Base-by-base conservation (phyloP, 2,888 invertebrate species). In the Limenitis camilla region DNA sequence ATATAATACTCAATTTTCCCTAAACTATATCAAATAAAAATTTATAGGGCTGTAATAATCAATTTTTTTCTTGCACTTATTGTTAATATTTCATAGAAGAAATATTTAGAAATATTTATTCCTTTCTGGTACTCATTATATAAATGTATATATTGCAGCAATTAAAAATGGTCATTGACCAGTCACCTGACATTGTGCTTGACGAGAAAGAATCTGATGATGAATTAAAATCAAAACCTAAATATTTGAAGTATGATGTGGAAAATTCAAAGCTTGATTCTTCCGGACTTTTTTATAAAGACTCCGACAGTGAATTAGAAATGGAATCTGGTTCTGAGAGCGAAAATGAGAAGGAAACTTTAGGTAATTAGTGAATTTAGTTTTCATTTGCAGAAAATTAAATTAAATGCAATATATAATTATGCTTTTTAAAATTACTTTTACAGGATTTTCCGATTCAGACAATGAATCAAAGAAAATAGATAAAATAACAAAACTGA, bases 281-380 rank as follows among this genome's bases (percentile, higher is more conserved):
- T 56, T 91, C 92, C 31, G 93, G 93, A 11, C 77, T 91, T 19
- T 93, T 90, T 71, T 92, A 92, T 64, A 92, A 86, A 59, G 91
- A 91, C 70, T 90, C 91, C 0, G 91, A 91, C 62, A 90, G 90
- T 65, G 91, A 91, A 69, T 63, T 91, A 4, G 91, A 91, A 77
- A 77, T 90, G 83, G 89, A 91, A 65, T 82, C 85, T 27, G 88
- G 86, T 61, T 88, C 88, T 39, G 90, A 91, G 42, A 85, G 78
- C 49, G 88, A 89, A 55, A 80, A 81, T 40, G 88, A 86, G 59
- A 88, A 89, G 59, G 90, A 90, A 62, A 81, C 90, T 8, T 77
- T 91, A 67, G 90, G 90, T 90, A 74, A 63, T 41, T 50, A 35
- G 4, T 6, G 2, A n/a, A 35, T n/a, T n/a, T 7, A 35, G 6